A percentile compares a stretch with the other conserved stretches of the same genome.
Evolutionary conservation across 1,140 invertebrate genomes (phyloP).

Genomic region (Notospermus geniculatus): DNA sequence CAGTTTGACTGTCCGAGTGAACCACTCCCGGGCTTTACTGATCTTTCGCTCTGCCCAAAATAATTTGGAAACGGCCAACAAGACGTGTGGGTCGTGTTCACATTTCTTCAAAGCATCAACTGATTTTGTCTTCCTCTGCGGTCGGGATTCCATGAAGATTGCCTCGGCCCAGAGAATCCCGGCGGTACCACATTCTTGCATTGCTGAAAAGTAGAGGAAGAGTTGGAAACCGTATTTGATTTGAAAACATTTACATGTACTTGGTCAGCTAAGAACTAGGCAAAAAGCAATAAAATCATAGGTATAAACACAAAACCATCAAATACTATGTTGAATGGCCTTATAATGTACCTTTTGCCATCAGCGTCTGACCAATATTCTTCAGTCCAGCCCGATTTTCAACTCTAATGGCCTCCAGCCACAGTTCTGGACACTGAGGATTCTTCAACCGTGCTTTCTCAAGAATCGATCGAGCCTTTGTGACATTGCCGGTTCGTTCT

Average conservation of each 20-base stretch:
- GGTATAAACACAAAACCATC: no score
- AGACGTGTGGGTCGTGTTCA: conserved; percentile 95
- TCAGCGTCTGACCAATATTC: conserved; percentile 86
- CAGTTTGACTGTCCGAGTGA: conserved; percentile 91
- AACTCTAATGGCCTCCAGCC: conserved; percentile 88
- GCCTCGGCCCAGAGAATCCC: conserved; percentile 96
- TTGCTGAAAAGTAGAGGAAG: conserved; percentile 53
- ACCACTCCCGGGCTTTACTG: conserved; percentile 95
- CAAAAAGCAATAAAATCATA: no score
- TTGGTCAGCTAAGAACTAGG: no score
- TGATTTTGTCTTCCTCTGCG: conserved; percentile 93
- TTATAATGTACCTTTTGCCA: conserved; percentile 76
- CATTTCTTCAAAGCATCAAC: conserved; percentile 97
- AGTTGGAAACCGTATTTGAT: no score
- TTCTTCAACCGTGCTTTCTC: conserved; percentile 92
- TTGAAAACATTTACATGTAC: no score
- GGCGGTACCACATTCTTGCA: conserved; percentile 88
- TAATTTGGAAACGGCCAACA: conserved; percentile 91
- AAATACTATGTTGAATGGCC: no score
- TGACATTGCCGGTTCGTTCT: conserved; percentile 78
- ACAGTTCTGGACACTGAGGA: conserved; percentile 83
- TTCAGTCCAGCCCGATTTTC: conserved; percentile 65
- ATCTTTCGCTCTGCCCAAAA: conserved; percentile 96
- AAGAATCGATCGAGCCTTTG: conserved; percentile 92
- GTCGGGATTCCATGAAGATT: conserved; percentile 93